A percentile compares a stretch with the other conserved stretches of the same genome.
Conservation (phyloP, 1,140 invertebrate genomes). For the Lepidurus apus region DNA sequence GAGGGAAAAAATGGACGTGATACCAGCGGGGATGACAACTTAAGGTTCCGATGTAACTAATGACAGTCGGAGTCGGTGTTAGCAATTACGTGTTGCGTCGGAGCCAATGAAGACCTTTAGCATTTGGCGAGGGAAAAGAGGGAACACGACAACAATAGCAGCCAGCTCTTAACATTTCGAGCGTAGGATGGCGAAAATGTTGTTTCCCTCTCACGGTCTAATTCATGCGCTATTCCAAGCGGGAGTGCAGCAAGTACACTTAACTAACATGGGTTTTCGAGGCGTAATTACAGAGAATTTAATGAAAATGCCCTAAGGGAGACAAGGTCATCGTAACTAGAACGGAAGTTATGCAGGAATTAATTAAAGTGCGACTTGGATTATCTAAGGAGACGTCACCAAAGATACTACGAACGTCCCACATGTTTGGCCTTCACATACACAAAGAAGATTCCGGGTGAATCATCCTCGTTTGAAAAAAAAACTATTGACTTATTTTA, state of each 20-base stretch:
- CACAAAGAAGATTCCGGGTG: too few species aligned
- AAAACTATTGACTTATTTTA: too few species aligned
- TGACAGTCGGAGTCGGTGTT: background rate
- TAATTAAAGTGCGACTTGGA: background rate
- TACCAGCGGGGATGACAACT: too few species aligned
- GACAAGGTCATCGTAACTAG: background rate
- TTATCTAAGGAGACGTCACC: background rate
- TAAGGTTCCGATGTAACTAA: too few species aligned
- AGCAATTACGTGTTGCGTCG: background rate
- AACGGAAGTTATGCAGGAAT: background rate
- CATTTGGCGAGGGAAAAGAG: background rate
- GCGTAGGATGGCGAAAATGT: background rate
- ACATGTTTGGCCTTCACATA: background rate
- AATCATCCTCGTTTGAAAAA: too few species aligned
- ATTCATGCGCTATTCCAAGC: background rate
- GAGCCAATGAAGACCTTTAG: background rate
- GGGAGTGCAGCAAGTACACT: background rate
- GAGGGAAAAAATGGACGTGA: too few species aligned
- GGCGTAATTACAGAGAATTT: background rate
- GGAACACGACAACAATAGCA: background rate
- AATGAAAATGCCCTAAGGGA: background rate
- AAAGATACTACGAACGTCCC: background rate
- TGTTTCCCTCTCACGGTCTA: background rate
- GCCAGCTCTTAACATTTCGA: background rate
- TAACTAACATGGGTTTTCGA: too few species aligned